Evolutionary conservation across 2,797 vertebrate species (phyloP).

Genomic region (Chaenodraco wilsoni): DNA sequence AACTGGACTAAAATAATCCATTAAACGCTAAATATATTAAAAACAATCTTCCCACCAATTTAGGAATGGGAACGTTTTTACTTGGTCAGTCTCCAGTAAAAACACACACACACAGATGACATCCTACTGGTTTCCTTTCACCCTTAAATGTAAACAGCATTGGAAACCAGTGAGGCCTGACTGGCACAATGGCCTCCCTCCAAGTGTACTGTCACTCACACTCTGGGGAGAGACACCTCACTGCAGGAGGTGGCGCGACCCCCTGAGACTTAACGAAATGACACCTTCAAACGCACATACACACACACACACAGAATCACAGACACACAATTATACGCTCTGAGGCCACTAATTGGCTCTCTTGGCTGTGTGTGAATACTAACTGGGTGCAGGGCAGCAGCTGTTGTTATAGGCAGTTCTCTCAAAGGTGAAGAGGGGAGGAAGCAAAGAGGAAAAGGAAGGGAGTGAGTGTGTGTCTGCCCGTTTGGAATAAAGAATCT

Average conservation of each 20-base stretch:
- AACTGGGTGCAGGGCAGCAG: constrained; percentile 64
- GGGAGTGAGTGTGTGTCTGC: not conserved
- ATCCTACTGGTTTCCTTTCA: constrained; percentile 57
- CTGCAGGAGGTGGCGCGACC: constrained; percentile 76
- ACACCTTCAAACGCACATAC: constrained; percentile 62
- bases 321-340: constrained; percentile 63
- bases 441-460: constrained; percentile 41
- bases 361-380: constrained; percentile 73
- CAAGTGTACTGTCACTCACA: constrained; percentile 73
- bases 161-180: constrained; percentile 72
- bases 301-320: constrained; percentile 27
- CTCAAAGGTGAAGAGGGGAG: constrained; percentile 59
- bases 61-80: constrained; percentile 15
- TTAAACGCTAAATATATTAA: not conserved
- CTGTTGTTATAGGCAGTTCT: constrained; percentile 66
- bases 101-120: constrained; percentile 10
- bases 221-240: constrained; percentile 76
- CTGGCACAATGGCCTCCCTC: constrained; percentile 69
- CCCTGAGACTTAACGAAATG: constrained; percentile 72
- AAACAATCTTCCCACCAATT: constrained; percentile 29
- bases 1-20: not conserved
- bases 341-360: constrained; percentile 77
- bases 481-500: constrained; percentile 59
- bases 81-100: constrained; percentile 16
- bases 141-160: constrained; percentile 64